Evolutionary conservation across 2,888 invertebrate genomes (phyloP).

Genomic region (Agrilus biguttatus): DNA sequence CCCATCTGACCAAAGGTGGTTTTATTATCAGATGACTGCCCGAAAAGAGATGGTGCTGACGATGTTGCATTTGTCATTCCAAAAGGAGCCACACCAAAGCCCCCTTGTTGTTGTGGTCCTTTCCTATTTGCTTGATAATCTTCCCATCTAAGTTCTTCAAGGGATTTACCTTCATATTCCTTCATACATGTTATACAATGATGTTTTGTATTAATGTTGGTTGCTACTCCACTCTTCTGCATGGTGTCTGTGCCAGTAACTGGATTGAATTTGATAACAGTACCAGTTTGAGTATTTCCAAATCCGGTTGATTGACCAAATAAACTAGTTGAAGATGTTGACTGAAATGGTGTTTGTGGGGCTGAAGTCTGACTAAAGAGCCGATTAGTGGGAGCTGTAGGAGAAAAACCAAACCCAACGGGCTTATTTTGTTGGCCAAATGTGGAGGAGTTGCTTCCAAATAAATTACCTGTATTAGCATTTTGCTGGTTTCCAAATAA

Average conservation of each 20-base stretch:
- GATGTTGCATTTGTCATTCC: slow-evolving; percentile 27
- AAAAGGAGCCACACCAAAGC: slow-evolving; percentile 32
- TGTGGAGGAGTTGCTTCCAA: slow-evolving; percentile 40
- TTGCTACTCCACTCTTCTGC: slow-evolving; percentile 72
- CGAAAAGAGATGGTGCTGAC: slow-evolving; percentile 37
- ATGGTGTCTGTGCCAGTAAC: slow-evolving; percentile 82
- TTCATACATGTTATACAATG: slow-evolving; percentile 98
- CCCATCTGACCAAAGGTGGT: slow-evolving; percentile 22
- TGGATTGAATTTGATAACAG: slow-evolving; percentile 74
- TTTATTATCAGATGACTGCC: slow-evolving; percentile 41
- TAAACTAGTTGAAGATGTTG: slow-evolving; percentile 23
- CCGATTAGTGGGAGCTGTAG: slow-evolving; percentile 3
- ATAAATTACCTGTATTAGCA: slow-evolving; percentile 39
- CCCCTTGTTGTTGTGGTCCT: slow-evolving; percentile 26
- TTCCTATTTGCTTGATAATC: slow-evolving; percentile 87
- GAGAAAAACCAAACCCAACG: slow-evolving; percentile 35
- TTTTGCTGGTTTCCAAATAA: slow-evolving; percentile 17
- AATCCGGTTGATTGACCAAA: slow-evolving; percentile 36
- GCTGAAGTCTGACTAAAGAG: slow-evolving; percentile 21
- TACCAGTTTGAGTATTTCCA: slow-evolving; percentile 42
- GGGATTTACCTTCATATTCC: slow-evolving; percentile 86
- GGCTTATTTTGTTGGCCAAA: slow-evolving; percentile 40
- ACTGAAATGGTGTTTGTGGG: slow-evolving; percentile 24
- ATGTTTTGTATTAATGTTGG: slow-evolving; percentile 81
- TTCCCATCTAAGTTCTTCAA: slow-evolving; percentile 88